phyloP scores from a whole-genome alignment of 2,888 invertebrate genomes.

The Anodontia alba region DNA sequence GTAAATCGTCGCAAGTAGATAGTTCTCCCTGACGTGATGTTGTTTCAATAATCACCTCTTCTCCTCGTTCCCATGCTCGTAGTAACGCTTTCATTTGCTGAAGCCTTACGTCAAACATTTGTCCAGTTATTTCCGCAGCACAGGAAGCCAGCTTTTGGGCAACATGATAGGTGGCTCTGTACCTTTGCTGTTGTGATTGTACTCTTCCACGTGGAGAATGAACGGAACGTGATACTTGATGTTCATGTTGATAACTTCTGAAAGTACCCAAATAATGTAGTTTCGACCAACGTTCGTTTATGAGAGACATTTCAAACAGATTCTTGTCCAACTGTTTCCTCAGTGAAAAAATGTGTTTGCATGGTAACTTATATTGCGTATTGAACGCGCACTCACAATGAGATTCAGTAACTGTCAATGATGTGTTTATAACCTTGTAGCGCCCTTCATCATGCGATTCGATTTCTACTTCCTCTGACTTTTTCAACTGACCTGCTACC shows the following conservation, averaged over 20 bases:
- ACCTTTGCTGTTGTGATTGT: slow-evolving; percentile 19
- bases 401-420: neutral
- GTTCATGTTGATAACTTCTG: too few relatives aligned
- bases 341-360: slow-evolving; percentile 21
- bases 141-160: slow-evolving; percentile 16
- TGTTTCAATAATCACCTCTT: slow-evolving; percentile 1
- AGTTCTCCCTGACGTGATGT: neutral
- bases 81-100: neutral
- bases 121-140: slow-evolving; percentile 17
- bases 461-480: neutral
- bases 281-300: too few relatives aligned
- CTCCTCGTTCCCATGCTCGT: neutral
- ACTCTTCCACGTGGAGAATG: too few relatives aligned
- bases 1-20: neutral
- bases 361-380: too few relatives aligned
- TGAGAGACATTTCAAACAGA: too few relatives aligned
- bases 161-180: slow-evolving; percentile 16
- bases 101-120: too few relatives aligned
- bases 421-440: neutral
- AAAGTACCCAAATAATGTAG: too few relatives aligned
- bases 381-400: slow-evolving; percentile 7
- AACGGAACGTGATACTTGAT: too few relatives aligned
- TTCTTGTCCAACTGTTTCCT: neutral
- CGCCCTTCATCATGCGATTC: neutral
- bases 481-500: neutral